Evolutionary conservation across 2,797 vertebrate genomes (phyloP).

Genomic region (Oryzias dopingdopingensis): DNA sequence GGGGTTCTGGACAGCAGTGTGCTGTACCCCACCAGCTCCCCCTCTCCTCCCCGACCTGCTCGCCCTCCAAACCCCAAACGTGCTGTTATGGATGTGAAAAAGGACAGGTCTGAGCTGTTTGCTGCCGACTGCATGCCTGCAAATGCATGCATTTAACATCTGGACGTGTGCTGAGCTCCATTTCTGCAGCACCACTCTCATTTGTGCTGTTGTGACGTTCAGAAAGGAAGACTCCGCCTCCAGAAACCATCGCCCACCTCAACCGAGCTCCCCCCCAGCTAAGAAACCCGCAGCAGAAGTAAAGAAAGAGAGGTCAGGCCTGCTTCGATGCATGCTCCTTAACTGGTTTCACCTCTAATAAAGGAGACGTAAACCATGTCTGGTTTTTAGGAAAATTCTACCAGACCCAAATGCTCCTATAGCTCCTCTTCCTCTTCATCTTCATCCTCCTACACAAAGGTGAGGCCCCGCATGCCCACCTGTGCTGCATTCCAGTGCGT

Average conservation of each 20-base stretch:
- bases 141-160: slow-evolving; percentile 9
- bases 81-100: slow-evolving; percentile 57
- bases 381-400: slow-evolving; percentile 66
- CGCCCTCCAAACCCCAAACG: slow-evolving; percentile 55
- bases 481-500: slow-evolving; percentile 4
- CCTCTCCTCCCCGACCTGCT: slow-evolving; percentile 61
- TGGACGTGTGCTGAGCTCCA: background rate
- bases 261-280: slow-evolving; percentile 32
- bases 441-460: slow-evolving; percentile 75
- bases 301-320: slow-evolving; percentile 76
- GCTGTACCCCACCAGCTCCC: slow-evolving; percentile 65
- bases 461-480: slow-evolving; percentile 55
- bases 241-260: slow-evolving; percentile 36
- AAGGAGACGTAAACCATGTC: slow-evolving; percentile 7
- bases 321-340: slow-evolving; percentile 17
- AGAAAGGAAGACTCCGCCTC: slow-evolving; percentile 70
- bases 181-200: slow-evolving; percentile 1
- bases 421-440: slow-evolving; percentile 72
- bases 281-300: slow-evolving; percentile 62
- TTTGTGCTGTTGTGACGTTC: slow-evolving; percentile 46
- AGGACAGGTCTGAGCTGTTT: slow-evolving; percentile 71
- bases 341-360: background rate
- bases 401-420: slow-evolving; percentile 69
- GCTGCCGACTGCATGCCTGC: slow-evolving; percentile 35
- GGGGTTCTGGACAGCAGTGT: slow-evolving; percentile 73